Evolutionary conservation across 2,888 invertebrate genomes (phyloP).

Genomic region (Drosophila tanythrix): DNA sequence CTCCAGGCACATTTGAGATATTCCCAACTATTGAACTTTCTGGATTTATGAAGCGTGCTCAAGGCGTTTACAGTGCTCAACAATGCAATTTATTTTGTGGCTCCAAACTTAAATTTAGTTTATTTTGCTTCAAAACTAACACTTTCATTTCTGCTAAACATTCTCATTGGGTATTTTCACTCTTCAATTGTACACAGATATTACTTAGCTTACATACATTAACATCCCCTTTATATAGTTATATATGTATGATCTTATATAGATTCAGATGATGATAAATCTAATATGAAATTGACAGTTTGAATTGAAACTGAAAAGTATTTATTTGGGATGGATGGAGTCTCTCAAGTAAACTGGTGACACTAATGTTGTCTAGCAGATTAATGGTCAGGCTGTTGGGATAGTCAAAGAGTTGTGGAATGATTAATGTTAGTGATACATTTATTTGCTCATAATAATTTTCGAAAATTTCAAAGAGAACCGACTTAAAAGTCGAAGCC

Average conservation of each 20-base stretch:
- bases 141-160: not conserved
- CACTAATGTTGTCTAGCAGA: not conserved
- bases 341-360: not conserved
- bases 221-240: not conserved
- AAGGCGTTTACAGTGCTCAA: not conserved
- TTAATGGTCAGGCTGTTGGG: not conserved
- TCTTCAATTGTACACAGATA: not conserved
- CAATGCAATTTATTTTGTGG: not conserved
- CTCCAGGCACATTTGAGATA: not conserved
- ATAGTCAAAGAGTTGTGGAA: not conserved
- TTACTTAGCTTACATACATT: not conserved
- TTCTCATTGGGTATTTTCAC: not conserved
- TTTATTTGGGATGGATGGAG: not conserved
- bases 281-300: not conserved
- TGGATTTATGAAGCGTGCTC: conserved; percentile 21
- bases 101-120: not conserved
- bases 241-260: not conserved
- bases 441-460: not conserved
- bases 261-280: not conserved
- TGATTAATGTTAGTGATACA: not conserved
- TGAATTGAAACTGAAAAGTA: not conserved
- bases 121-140: not conserved
- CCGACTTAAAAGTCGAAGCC: not conserved
- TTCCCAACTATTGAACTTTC: conserved; percentile 10
- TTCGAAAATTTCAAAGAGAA: not conserved